These are phyloP conservation scores for Seriola aureovittata DNA, from an alignment of 2,113 vertebrate species.

Conservation along the genomic window DNA sequence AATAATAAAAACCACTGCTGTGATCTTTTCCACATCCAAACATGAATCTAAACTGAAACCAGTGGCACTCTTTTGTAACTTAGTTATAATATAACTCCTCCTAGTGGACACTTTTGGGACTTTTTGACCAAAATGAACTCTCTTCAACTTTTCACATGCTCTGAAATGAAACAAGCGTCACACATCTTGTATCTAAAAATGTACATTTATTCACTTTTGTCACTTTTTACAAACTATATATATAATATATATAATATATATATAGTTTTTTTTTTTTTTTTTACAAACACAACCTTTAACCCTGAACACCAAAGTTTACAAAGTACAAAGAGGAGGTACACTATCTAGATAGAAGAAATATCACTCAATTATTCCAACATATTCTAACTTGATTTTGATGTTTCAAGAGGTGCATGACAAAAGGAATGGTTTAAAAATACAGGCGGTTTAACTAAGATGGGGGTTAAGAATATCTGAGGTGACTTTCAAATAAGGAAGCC, in stretches of 20 bases:
- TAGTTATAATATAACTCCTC: conserved; percentile 48
- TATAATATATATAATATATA: conserved; percentile 46
- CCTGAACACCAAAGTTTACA: conserved; percentile 62
- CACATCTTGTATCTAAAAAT: conserved; percentile 53
- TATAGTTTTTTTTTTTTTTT: conserved; percentile 33
- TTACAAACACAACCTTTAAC: conserved; percentile 65
- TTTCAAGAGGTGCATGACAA: neutral
- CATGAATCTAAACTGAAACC: conserved; percentile 10
- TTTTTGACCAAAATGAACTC: conserved; percentile 2
- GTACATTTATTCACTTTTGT: conserved; percentile 68
- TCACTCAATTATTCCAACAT: conserved; percentile 37
- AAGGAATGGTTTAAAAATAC: neutral
- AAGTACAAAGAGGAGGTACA: conserved; percentile 58
- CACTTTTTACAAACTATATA: conserved; percentile 70
- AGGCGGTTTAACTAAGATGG: conserved; percentile 9
- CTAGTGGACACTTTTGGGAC: conserved; percentile 56
- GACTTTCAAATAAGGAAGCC: neutral
- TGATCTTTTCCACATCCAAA: conserved; percentile 19
- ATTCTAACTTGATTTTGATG: conserved; percentile 20
- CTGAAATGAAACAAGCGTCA: conserved; percentile 32
- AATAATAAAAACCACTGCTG: neutral
- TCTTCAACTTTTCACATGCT: neutral
- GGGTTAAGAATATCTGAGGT: neutral
- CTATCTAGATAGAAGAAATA: conserved; percentile 44
- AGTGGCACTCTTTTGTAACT: neutral